Evolutionary conservation across 2,888 invertebrate genomes (phyloP).

Genomic region (Trypoxylon attenuatum): DNA sequence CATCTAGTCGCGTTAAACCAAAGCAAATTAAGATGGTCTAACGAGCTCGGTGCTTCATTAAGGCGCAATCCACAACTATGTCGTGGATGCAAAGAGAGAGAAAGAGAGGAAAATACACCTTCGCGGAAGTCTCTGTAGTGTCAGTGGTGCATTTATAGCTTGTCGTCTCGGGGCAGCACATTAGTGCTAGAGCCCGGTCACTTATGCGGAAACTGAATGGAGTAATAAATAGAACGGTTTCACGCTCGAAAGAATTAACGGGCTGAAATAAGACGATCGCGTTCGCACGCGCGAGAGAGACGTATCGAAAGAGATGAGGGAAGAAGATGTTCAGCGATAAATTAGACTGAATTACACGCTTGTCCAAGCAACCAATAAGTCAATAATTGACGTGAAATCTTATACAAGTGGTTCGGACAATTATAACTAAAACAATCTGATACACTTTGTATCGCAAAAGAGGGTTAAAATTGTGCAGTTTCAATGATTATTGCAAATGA

Average conservation of each 20-base stretch:
- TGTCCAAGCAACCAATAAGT: background rate
- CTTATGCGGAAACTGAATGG: constrained; percentile 41
- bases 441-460: too few species aligned
- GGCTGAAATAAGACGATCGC: background rate
- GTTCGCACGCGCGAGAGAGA: too few species aligned
- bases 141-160: constrained; percentile 22
- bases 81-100: constrained; percentile 17
- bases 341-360: background rate
- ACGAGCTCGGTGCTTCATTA: constrained; percentile 25
- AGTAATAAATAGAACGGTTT: constrained; percentile 31
- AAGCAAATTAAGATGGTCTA: too few species aligned
- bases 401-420: too few species aligned
- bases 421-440: too few species aligned
- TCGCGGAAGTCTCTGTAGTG: constrained; percentile 36
- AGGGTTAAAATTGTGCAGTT: too few species aligned
- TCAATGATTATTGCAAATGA: too few species aligned
- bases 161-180: too few species aligned
- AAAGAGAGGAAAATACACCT: constrained; percentile 35
- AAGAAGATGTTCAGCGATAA: background rate
- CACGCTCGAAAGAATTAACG: background rate
- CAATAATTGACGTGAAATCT: too few species aligned
- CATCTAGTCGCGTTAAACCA: too few species aligned
- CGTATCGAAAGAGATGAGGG: too few species aligned
- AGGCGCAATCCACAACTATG: constrained; percentile 36
- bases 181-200: constrained; percentile 33